These are phyloP conservation scores for Alouatta palliata DNA, from an alignment of 2,113 vertebrate genomes.

Conservation along the genomic window DNA sequence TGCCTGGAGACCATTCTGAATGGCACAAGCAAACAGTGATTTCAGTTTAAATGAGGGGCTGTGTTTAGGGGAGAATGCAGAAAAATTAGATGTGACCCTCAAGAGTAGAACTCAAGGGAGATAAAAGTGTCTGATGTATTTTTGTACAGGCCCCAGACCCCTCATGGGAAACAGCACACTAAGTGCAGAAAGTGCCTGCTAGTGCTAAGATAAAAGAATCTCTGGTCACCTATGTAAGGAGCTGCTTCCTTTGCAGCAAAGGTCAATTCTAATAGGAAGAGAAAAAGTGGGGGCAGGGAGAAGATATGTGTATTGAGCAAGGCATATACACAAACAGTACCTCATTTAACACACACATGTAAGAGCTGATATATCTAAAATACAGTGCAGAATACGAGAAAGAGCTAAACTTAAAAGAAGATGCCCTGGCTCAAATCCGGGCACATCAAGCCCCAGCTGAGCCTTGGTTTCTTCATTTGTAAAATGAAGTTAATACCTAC, in stretches of 20 bases:
- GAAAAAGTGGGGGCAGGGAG: background rate
- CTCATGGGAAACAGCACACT: background rate
- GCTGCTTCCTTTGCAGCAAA: background rate
- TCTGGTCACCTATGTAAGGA: background rate
- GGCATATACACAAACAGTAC: background rate
- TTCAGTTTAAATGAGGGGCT: slow-evolving; percentile 56
- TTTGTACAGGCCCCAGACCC: slow-evolving; percentile 58
- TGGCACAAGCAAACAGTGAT: slow-evolving; percentile 65
- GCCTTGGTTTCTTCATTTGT: background rate
- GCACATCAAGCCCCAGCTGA: background rate
- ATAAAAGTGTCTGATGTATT: slow-evolving; percentile 54
- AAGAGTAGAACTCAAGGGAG: slow-evolving; percentile 44
- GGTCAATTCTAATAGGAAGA: background rate
- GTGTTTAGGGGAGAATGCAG: slow-evolving; percentile 53
- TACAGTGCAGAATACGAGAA: background rate
- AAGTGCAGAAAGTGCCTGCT: background rate
- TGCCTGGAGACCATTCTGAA: slow-evolving; percentile 73
- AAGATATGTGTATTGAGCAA: background rate
- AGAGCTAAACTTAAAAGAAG: background rate
- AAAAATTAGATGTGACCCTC: slow-evolving; percentile 53
- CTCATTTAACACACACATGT: background rate
- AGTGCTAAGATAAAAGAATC: background rate
- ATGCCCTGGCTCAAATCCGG: background rate
- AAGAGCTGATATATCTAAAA: background rate
- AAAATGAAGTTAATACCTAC: background rate